Base-by-base conservation (phyloP, 2,113 vertebrate genomes). In the Erythrocebus patas region DNA sequence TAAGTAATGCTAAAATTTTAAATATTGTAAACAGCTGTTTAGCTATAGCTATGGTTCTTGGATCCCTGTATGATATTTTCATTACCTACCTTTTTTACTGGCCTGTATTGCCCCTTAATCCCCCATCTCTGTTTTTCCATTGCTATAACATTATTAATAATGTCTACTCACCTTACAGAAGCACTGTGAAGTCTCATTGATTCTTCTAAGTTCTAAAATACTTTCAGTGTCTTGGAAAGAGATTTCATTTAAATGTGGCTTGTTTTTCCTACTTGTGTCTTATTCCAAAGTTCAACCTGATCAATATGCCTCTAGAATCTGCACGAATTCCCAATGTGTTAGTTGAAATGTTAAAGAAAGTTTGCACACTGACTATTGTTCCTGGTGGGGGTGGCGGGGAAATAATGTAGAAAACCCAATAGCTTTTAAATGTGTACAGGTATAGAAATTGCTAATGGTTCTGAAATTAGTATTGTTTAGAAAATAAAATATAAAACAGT, bases 201-300 rank as follows among this genome's bases (percentile, higher is more conserved):
- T 78, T 94, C 81, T 86, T 78, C 52, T 86, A 82, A 70, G 13
- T 80, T 81, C 43, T 78, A 70, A 89, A 91, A 85, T 2, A 57
- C 7, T 80, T 76, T 40, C 16, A 73, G 8, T 50, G 32, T 55
- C n/a, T 89, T 72, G 14, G 8, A 80, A 85, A 94, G 35, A 89
- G 6, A 85, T 52, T 68, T 3, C 38, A 68, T 95, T 91, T 75
- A 73, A 97, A 88, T 55, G 48, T 2, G 25, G 30, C 10, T 82
- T 72, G 9, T 50, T 89, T 91, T 78, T 40, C 50, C 23, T 59
- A 57, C 2, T 5, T 32, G 20, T 79, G 11, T 61, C 55, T 75
- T 86, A 84, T 93, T 45, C 40, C 48, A 96, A 91, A 95, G 25
- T 93, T 96, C 55, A 81, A 32, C 27, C 18, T 61, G 38, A 75